Conservation (phyloP, 2,888 invertebrate genomes). For the Trachelus iudaicus region DNA sequence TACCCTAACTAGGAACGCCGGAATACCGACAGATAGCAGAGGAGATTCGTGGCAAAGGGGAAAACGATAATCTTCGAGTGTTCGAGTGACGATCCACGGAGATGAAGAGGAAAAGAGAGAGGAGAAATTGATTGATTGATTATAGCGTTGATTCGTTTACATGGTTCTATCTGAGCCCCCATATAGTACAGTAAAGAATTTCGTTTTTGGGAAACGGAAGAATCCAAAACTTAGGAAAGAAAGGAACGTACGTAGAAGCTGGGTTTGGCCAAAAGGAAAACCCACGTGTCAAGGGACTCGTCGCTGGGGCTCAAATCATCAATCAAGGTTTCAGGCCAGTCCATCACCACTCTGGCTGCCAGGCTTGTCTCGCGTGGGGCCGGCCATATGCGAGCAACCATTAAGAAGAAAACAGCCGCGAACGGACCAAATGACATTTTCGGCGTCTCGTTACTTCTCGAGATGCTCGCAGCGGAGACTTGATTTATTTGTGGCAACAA, state of each 20-base stretch:
- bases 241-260: too few species aligned
- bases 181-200: too few species aligned
- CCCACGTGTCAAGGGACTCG: background rate
- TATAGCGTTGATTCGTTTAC: too few species aligned
- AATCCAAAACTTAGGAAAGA: too few species aligned
- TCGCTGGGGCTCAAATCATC: slow-evolving; percentile 27
- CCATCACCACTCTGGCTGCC: slow-evolving; percentile 21
- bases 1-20: too few species aligned
- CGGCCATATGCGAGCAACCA: slow-evolving; percentile 22
- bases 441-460: slow-evolving; percentile 7
- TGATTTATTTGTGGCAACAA: slow-evolving; percentile 1
- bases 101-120: too few species aligned
- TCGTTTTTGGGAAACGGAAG: too few species aligned
- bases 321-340: slow-evolving; percentile 31
- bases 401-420: slow-evolving; percentile 16
- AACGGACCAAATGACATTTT: slow-evolving; percentile 3
- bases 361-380: slow-evolving; percentile 13
- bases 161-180: too few species aligned
- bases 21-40: background rate
- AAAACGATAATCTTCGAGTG: too few species aligned
- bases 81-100: too few species aligned
- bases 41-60: too few species aligned
- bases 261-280: background rate
- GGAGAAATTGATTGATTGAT: too few species aligned
- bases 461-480: slow-evolving; percentile 11